Evolutionary conservation across 2,113 vertebrate species (phyloP).

Genomic region (Ornithorhynchus anatinus): DNA sequence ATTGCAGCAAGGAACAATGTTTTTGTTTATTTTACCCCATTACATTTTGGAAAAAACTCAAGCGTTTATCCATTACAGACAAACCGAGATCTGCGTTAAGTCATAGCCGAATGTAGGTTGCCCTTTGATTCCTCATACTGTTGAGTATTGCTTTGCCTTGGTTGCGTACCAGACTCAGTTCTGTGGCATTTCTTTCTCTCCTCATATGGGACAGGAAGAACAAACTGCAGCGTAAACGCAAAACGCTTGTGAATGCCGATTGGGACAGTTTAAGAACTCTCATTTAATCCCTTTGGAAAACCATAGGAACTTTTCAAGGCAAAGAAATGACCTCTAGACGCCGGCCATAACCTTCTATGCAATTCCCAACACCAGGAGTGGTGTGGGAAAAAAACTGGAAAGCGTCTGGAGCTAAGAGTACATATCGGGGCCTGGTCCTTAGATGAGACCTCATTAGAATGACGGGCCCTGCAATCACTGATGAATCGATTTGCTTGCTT

Average conservation of each 20-base stretch:
- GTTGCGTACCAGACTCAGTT: neutral
- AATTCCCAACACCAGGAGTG: no score
- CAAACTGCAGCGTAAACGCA: slow-evolving; percentile 46
- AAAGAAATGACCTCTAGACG: no score
- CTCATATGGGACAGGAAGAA: slow-evolving; percentile 20
- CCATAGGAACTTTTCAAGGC: slow-evolving; percentile 20
- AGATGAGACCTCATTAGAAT: no score
- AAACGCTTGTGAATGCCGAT: slow-evolving; percentile 28
- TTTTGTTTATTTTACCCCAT: no score
- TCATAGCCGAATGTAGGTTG: neutral
- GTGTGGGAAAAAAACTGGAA: no score
- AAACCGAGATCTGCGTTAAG: neutral
- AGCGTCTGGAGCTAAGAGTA: no score
- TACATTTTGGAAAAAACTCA: no score
- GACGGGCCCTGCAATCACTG: no score
- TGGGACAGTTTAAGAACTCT: slow-evolving; percentile 40
- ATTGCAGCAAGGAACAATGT: no score
- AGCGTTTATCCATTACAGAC: neutral
- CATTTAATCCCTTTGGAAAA: slow-evolving; percentile 52
- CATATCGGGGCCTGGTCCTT: no score
- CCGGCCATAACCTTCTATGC: no score
- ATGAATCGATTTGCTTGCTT: no score
- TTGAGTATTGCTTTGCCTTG: neutral
- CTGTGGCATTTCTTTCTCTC: neutral
- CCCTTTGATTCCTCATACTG: neutral